phyloP scores from a whole-genome alignment of 2,797 vertebrate genomes.

The Acrossocheilus fasciatus region DNA sequence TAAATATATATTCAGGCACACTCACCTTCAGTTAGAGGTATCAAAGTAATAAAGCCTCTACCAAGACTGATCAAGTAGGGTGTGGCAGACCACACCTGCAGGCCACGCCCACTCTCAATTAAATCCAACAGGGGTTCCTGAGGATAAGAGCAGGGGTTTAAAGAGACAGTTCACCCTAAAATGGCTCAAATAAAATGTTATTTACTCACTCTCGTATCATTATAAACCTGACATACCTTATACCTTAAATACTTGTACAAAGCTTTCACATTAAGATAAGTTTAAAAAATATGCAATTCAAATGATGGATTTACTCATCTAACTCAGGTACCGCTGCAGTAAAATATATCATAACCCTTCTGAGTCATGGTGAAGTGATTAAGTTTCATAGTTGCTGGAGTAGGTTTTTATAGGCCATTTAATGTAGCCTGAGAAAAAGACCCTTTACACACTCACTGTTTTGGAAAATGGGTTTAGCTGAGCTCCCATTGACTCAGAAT shows the following conservation, averaged over 20 bases:
- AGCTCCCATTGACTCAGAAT: not conserved
- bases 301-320: not conserved
- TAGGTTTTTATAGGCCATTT: constrained; percentile 38
- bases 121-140: constrained; percentile 58
- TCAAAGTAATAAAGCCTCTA: constrained; percentile 59
- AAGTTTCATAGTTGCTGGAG: constrained; percentile 24
- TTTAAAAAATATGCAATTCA: constrained; percentile 12
- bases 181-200: not conserved
- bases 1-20: not conserved
- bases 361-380: constrained; percentile 23
- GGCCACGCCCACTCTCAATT: constrained; percentile 58
- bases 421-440: constrained; percentile 18
- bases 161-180: not conserved
- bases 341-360: not conserved
- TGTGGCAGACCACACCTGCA: constrained; percentile 56
- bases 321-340: not conserved
- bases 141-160: constrained; percentile 1
- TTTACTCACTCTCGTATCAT: not conserved
- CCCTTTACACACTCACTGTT: not conserved
- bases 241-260: not conserved
- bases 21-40: constrained; percentile 61
- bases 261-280: not conserved
- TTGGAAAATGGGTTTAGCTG: not conserved
- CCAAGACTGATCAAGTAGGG: constrained; percentile 62
- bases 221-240: not conserved